phyloP scores from a whole-genome alignment of 2,888 invertebrate genomes.

The Esperia sulphurella region DNA sequence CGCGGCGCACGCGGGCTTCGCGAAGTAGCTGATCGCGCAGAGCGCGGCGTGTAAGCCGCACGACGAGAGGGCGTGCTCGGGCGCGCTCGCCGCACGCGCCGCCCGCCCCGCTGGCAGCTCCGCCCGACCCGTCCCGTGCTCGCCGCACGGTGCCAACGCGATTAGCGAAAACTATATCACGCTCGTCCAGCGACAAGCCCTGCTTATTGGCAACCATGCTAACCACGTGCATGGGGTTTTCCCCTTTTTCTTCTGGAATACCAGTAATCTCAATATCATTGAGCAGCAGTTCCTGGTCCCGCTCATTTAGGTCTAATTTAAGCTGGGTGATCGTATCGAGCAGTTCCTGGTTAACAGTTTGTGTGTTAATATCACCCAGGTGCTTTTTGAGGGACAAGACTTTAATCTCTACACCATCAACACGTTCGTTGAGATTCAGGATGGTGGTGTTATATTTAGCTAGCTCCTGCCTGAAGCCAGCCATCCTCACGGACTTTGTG shows the following conservation, averaged over 20 bases:
- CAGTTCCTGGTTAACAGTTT: too few relatives aligned
- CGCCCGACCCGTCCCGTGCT: background rate
- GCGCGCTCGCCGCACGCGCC: background rate
- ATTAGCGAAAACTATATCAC: background rate
- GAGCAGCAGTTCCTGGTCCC: constrained; percentile 2
- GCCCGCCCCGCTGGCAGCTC: background rate
- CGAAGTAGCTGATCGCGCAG: background rate
- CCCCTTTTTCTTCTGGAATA: background rate
- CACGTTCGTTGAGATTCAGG: background rate
- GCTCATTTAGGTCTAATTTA: background rate
- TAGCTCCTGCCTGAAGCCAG: background rate
- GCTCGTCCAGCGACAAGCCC: background rate
- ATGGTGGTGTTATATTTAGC: background rate
- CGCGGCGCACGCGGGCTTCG: constrained; percentile 7
- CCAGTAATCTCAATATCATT: constrained; percentile 1
- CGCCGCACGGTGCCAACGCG: background rate
- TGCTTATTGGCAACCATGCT: background rate
- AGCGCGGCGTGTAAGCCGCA: constrained; percentile 3
- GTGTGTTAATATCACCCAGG: too few relatives aligned
- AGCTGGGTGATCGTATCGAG: background rate
- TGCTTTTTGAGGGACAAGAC: background rate
- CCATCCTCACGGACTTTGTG: background rate
- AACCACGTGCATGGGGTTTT: background rate
- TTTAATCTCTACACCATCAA: background rate
- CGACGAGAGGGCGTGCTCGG: background rate